These are phyloP conservation scores for Polylopha cassiicola DNA, from an alignment of 2,888 invertebrate genomes.

Conservation along the genomic window DNA sequence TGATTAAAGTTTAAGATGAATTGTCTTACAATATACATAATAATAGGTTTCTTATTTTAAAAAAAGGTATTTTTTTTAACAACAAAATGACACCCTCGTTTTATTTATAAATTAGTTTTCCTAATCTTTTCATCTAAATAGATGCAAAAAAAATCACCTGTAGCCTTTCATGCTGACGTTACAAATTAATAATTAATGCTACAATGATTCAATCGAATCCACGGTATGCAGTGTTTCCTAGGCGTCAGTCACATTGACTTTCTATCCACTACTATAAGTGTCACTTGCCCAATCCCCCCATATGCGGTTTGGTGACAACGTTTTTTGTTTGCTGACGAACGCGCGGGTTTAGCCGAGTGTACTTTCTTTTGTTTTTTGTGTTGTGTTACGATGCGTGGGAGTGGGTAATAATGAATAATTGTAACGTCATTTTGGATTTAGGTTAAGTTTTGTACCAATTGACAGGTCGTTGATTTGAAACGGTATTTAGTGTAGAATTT, in stretches of 20 bases:
- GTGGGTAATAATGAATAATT: conserved; percentile 7
- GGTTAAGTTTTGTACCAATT: not conserved
- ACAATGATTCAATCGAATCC: conserved; percentile 66
- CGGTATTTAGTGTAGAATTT: too few species aligned
- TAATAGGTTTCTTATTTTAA: too few species aligned
- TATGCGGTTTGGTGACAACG: conserved; percentile 16
- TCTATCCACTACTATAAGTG: conserved; percentile 52
- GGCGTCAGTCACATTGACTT: conserved; percentile 43
- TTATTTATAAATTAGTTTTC: too few species aligned
- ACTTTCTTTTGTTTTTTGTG: conserved; percentile 20
- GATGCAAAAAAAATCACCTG: not conserved
- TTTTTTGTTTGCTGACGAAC: conserved; percentile 6
- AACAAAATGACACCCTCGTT: too few species aligned
- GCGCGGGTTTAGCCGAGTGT: too few species aligned
- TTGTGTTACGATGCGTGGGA: not conserved
- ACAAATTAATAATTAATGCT: conserved; percentile 50
- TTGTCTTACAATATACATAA: too few species aligned
- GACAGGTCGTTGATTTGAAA: too few species aligned
- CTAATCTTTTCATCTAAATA: too few species aligned
- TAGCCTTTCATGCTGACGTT: conserved; percentile 20
- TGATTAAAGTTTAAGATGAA: too few species aligned
- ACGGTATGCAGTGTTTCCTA: conserved; percentile 64
- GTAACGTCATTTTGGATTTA: conserved; percentile 4
- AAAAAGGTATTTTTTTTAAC: conserved; percentile 4
- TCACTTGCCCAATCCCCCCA: conserved; percentile 55